Base-by-base conservation (phyloP, 1,140 invertebrate species). In the Monochamus saltuarius region DNA sequence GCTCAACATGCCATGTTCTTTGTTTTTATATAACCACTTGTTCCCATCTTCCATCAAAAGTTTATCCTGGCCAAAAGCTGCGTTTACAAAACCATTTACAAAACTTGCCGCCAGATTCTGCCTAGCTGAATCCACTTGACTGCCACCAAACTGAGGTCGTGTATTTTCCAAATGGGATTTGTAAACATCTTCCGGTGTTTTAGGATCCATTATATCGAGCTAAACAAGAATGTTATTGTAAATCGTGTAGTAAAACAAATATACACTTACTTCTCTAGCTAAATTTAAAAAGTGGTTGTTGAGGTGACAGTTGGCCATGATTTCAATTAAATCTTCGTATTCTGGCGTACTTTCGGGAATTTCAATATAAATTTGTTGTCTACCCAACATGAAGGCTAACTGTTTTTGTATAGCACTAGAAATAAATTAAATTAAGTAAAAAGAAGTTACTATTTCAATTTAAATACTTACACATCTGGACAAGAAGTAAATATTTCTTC, bases 1-100 rank as follows among this genome's bases (percentile, higher is more conserved):
- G 78, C 94, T 97, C 4, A 99, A 78, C 95, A 99, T 98, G 82
- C 88, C 97, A 78, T 98, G 95, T 76, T 99, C 97, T 80, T 99
- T 99, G 77, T 99, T 99, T 75, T 99, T 99, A 73, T 97, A 97
- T 68, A 99, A 83, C 97, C 97, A 99, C 73, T 97, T 98, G 70
- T 95, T 97, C 2, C 95, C 95, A 78, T 98, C 95, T 70, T 98
- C 96, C 62, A 94, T 92, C 8, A 98, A 84, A 0, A 99, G 82
- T 78, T 99, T 99, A 74, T 99, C 98, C 34, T 94, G 87, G 1
- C 97, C 96, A 80, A 99, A 99, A 1, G 91, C 98, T 46, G 95
- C 95, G 77, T 99, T 99, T 0, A 99, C 97, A 77, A 99, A 98
- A 8, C 97, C 97, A 81, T 99, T 99, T 0, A 99, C 98, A 79